Evolutionary conservation across 2,888 invertebrate species (phyloP), one percentile per base, ranked within the genome.

Genomic region (Dasysyrphus albostriatus): DNA sequence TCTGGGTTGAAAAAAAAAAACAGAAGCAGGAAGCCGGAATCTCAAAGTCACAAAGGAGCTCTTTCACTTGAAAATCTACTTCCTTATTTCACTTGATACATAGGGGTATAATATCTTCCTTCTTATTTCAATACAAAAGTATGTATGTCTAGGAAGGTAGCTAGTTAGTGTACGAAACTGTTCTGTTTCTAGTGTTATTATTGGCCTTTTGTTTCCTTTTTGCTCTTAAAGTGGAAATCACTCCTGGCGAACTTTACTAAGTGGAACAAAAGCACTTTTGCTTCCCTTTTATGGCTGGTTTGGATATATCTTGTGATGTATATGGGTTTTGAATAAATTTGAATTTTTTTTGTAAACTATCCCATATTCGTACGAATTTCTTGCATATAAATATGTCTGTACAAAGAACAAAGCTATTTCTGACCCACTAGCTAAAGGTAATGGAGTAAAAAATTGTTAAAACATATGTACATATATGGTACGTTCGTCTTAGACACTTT

Each of bases 191-290:
- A 67, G 67, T 67, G 67, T 34, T 67, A 67, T 67, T 67, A 67
- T 67, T 67, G 67, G 67, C 67, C 65, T 65, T 65, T 65, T 65
- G 65, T 65, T 65, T 65, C 65, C 65, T 49, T 65, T n/a, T 65
- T 65, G 65, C 47, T 65, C 65, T 49, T 65, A 34, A 49, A 65
- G 65, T 65, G 47, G 32, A 65, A 65, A 65, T 65, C 65, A 65
- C 65, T 65, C 65, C 65, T 65, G 65, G 47, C 47, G 65, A 65
- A 65, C 47, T 49, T 65, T 34, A 34, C 65, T 49, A 65, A 65
- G 65, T 65, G 65, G 65, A 14, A 65, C 65, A 65, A 49, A 49
- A 65, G 65, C 65, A 49, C 47, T 65, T 65, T 65, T 65, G 47
- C 65, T 47, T 65, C 32, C 65, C 16, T 65, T 65, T 65, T 65